A percentile compares a stretch with the other conserved stretches of the same genome.
phyloP scores from a whole-genome alignment of 2,113 vertebrate species.

The Clupea harengus region DNA sequence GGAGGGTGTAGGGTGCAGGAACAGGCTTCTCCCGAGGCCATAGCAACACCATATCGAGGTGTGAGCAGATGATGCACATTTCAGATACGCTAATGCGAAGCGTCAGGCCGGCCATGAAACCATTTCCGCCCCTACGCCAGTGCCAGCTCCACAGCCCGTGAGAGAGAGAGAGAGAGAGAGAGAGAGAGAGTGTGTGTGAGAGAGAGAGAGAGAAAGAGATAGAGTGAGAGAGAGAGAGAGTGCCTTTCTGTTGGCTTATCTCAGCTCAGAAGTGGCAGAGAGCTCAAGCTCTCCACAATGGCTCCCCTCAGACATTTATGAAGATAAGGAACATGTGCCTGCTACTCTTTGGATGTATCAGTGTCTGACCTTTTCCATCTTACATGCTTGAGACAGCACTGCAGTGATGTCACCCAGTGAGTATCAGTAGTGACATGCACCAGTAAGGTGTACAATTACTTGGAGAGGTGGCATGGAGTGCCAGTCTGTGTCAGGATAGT shows the following conservation, averaged over 20 bases:
- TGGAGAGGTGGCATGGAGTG: not conserved
- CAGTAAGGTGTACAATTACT: not conserved
- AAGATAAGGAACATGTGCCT: not conserved
- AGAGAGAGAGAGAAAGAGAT: not conserved
- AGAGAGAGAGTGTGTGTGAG: not conserved
- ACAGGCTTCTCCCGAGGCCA: slow-evolving; percentile 63
- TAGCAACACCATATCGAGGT: slow-evolving; percentile 76
- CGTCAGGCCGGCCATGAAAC: slow-evolving; percentile 74
- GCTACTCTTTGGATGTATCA: not conserved
- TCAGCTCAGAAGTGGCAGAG: not conserved
- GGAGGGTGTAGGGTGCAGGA: slow-evolving; percentile 37
- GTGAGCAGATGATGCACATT: slow-evolving; percentile 75
- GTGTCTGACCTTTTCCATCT: not conserved
- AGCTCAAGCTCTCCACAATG: not conserved
- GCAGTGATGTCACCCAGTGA: not conserved
- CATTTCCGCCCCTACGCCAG: slow-evolving; percentile 66
- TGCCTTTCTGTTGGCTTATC: not conserved
- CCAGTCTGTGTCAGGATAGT: not conserved
- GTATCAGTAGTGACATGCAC: not conserved
- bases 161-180: not conserved
- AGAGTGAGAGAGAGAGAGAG: not conserved
- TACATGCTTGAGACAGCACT: not conserved
- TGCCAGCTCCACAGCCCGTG: slow-evolving; percentile 8
- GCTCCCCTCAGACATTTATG: not conserved
- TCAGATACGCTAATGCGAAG: slow-evolving; percentile 71